Evolutionary conservation across 2,888 invertebrate genomes (phyloP), one percentile per base, ranked within the genome.

Genomic region (Gastracanthus pulcherrimus): DNA sequence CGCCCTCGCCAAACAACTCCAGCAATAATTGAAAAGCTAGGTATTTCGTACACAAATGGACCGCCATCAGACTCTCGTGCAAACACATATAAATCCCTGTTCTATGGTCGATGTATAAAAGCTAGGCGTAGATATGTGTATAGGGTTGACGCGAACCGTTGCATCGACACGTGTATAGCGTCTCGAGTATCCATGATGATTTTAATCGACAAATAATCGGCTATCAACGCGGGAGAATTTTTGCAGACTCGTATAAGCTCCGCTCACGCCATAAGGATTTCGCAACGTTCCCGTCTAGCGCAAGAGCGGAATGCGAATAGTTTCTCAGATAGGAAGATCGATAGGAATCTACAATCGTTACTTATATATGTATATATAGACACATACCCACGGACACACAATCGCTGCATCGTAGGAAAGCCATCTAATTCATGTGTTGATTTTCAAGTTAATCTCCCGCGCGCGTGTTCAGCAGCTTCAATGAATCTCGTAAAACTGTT

Each of bases 241-340:
- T 19, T 16, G 51, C 51, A 3, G 48, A n/a, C n/a, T n/a, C n/a
- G n/a, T n/a, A n/a, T n/a, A n/a, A n/a, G n/a, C n/a, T n/a, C n/a
- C n/a, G n/a, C n/a, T n/a, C n/a, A n/a, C n/a, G n/a, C n/a, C 26
- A 36, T 16, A 41, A 51, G n/a, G 34, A 36, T 76, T 76, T 76
- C 76, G 58, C 67, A 76, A 76, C 31, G 58, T 31, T 76, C 19
- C 38, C 38, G 38, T 34, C 7, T 9, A 16, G 74, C 31, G 13
- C 13, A 6, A 41, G 38, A 13, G 26, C 31, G 76, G 67, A 76
- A 76, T 76, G 67, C 76, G 76, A 67, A 67, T 76, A 67, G 76
- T 76, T 76, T 76, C 67, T 58, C 76, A 67, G 76, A 76, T 76
- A 67, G 76, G 76, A 67, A 76, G 76, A 76, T 76, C 66, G 76